Evolutionary conservation across 2,113 vertebrate genomes (phyloP), one percentile per base, ranked within the genome.

Genomic region (Baryphthengus martii): DNA sequence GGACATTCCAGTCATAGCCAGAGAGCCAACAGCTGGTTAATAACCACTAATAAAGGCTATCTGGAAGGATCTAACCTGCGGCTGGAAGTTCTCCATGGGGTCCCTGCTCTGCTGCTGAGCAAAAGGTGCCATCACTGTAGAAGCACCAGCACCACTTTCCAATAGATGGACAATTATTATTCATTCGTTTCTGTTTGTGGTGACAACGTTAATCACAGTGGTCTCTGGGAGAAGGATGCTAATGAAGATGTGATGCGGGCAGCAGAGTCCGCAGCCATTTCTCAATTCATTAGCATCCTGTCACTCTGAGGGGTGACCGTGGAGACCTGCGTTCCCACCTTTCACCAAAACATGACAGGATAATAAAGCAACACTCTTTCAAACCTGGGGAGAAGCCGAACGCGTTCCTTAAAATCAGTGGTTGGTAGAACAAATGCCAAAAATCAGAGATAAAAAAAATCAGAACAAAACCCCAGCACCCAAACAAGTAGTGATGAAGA

Each of bases 241-340:
- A 98, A 98, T 97, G 97, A 98, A 97, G 97, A 96, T 55, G 96
- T 95, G 98, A 93, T 6, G 74, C 6, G 83, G 95, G 96, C 95
- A 59, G 72, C 29, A 33, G 86, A 24, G 73, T 85, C 84, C 20
- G 39, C 66, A 26, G 95, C 85, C 61, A 37, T 83, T 95, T 95
- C 89, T 94, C 96, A 88, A 67, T 90, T 97, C 97, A 92, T 97
- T 97, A 98, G 89, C 93, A 92, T 65, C 85, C 90, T 74, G 93
- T 44, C 40, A 93, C 79, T 96, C 79, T 4, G 5, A 80, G 90
- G 94, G 85, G 78, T 2, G 39, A 68, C 90, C 26, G 17, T 25
- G 0, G 91, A 44, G 94, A 79, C 82, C 85, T 17, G 1, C 10
- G 11, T 77, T 80, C 93, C 93, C 95, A 91, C 95, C 96, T 91